These are phyloP conservation scores for Volucella zonaria DNA, from an alignment of 2,888 invertebrate species.

Conservation along the genomic window DNA sequence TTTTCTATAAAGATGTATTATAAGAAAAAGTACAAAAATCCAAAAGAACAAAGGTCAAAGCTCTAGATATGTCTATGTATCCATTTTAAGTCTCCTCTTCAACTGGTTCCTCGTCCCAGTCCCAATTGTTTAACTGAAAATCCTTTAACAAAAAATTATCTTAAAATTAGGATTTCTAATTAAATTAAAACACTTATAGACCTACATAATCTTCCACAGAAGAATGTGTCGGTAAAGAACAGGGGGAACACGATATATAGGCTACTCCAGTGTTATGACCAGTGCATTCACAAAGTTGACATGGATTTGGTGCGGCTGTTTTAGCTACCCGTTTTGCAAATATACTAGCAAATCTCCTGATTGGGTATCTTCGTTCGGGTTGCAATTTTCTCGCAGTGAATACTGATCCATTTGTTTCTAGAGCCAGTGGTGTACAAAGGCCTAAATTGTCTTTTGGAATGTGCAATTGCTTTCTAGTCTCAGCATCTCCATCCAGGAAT, in stretches of 20 bases:
- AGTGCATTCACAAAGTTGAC: slow-evolving; percentile 88
- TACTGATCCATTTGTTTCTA: slow-evolving; percentile 91
- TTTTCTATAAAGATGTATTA: slow-evolving; percentile 40
- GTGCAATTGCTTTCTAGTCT: slow-evolving; percentile 88
- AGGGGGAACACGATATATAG: slow-evolving; percentile 87
- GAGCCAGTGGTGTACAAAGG: slow-evolving; percentile 90
- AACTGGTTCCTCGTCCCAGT: slow-evolving; percentile 78
- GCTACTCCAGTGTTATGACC: slow-evolving; percentile 87
- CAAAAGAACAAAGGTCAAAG: slow-evolving; percentile 24
- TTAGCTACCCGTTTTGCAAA: slow-evolving; percentile 87
- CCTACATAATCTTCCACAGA: slow-evolving; percentile 79
- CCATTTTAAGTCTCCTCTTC: slow-evolving; percentile 75
- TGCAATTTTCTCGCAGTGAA: slow-evolving; percentile 86
- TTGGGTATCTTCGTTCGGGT: slow-evolving; percentile 84
- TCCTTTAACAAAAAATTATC: slow-evolving; percentile 75
- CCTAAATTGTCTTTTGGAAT: slow-evolving; percentile 90
- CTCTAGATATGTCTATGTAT: slow-evolving; percentile 28
- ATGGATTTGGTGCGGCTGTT: slow-evolving; percentile 85
- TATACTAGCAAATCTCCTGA: slow-evolving; percentile 86
- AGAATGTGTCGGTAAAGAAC: slow-evolving; percentile 79
- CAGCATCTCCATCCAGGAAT: slow-evolving; percentile 89
- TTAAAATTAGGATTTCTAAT: not conserved
- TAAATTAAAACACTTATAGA: slow-evolving; percentile 34
- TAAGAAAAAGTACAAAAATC: slow-evolving; percentile 65
- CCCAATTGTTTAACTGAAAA: slow-evolving; percentile 79